phyloP scores from a whole-genome alignment of 2,888 invertebrate species.

The Phaedon cochleariae region DNA sequence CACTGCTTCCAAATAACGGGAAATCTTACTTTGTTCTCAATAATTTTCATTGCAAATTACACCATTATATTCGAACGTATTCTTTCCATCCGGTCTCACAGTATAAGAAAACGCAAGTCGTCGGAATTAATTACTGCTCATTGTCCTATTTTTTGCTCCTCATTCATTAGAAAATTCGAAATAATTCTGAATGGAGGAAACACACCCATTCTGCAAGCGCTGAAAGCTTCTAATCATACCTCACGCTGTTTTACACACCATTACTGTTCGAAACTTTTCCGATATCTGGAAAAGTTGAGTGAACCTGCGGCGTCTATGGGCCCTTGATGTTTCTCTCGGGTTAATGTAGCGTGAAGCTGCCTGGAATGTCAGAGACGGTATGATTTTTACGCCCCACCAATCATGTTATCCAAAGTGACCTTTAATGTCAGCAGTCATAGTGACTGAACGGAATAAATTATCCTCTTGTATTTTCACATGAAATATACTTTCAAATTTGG shows the following conservation, averaged over 20 bases:
- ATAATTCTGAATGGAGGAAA: constrained; percentile 3
- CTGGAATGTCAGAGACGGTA: not conserved
- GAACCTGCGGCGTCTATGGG: constrained; percentile 14
- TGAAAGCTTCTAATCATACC: constrained; percentile 21
- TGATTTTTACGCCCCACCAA: not conserved
- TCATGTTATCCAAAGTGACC: not conserved
- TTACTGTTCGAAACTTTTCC: constrained; percentile 23
- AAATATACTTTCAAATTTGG: too few species aligned
- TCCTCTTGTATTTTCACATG: too few species aligned
- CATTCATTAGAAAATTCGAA: constrained; percentile 3
- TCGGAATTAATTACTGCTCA: not conserved
- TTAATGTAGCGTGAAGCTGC: constrained; percentile 19
- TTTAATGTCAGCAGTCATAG: not conserved
- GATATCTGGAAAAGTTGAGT: constrained; percentile 22
- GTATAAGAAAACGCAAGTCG: not conserved
- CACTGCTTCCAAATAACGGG: too few species aligned
- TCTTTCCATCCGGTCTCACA: not conserved
- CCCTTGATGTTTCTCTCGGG: constrained; percentile 4
- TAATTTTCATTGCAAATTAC: not conserved
- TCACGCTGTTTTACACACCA: constrained; percentile 26
- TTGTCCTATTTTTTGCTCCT: not conserved
- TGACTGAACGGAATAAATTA: too few species aligned
- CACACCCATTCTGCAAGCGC: constrained; percentile 3
- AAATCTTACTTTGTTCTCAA: not conserved
- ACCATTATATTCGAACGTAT: not conserved